Evolutionary conservation across 2,888 invertebrate species (phyloP), one percentile per base, ranked within the genome.

Genomic region (Lapara coniferarum): DNA sequence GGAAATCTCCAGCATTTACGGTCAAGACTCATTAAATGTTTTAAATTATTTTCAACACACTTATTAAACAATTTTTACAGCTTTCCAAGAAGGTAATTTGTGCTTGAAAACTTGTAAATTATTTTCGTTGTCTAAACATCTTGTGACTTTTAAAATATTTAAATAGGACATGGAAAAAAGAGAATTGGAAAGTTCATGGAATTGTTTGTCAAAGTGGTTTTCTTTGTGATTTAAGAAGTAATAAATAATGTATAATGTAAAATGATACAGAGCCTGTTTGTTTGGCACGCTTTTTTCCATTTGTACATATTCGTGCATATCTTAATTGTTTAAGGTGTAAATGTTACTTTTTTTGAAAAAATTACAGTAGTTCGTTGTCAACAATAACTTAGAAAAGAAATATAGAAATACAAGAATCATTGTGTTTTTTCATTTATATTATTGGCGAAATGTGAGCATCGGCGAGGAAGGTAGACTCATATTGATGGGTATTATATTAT

Each of bases 101-200:
- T 46, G 25, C 19, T 59, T 44, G 19, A 46, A 63, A 63, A 10
- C 37, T 55, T 16, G 16, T 16, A 8, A 19, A 55, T 55, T 0
- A 55, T 10, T 55, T 55, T 10, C 19, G 10, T 55, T 55, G 2
- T 16, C 16, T 53, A 2, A 55, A 19, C 37, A 37, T 37, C 4
- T 55, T 12, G 55, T 19, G 19, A 55, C 19, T 53, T 53, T 5
- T 52, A 14, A 37, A 37, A 37, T 37, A 6, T 6, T n/a, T 53
- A 16, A 53, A 55, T 19, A 19, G 4, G 19, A 55, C 10, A 57
- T 14, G 12, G 14, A 37, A 37, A 30, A 57, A 37, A 49, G 6
- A 49, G 49, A 49, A 63, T 63, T 49, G 19, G 49, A 63, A 63
- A 63, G 46, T 63, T 37, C 49, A 63, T 46, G 2, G 49, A 63